phyloP scores from a whole-genome alignment of 2,797 vertebrate species.

The Malurus splendens region DNA sequence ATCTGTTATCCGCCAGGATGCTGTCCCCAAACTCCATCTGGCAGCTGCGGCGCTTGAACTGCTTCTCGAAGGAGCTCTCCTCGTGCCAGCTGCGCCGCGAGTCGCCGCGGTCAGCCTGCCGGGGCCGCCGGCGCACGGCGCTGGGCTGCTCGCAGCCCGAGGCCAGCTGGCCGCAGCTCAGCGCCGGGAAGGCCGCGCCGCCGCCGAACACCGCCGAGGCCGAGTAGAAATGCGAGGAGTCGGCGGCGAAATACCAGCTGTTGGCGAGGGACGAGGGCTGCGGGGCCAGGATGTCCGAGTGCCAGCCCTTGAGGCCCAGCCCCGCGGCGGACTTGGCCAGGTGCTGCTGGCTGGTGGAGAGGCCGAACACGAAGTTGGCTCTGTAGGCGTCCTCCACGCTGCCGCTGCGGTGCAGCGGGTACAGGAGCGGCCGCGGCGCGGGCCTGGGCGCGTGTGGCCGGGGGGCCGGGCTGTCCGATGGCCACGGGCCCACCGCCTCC shows the following conservation, averaged over 20 bases:
- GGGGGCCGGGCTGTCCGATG: slow-evolving; percentile 56
- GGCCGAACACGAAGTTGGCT: slow-evolving; percentile 80
- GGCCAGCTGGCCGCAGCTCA: slow-evolving; percentile 82
- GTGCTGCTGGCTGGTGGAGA: slow-evolving; percentile 88
- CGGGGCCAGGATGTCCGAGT: slow-evolving; percentile 88
- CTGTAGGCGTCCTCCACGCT: slow-evolving; percentile 82
- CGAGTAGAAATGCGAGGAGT: slow-evolving; percentile 84
- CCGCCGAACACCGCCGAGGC: slow-evolving; percentile 78
- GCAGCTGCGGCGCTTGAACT: slow-evolving; percentile 92
- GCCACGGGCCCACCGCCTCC: slow-evolving; percentile 36
- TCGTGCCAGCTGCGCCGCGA: slow-evolving; percentile 94
- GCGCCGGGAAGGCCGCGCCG: slow-evolving; percentile 49
- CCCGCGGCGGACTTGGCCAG: slow-evolving; percentile 70
- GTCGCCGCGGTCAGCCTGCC: slow-evolving; percentile 78
- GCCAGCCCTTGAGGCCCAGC: slow-evolving; percentile 88
- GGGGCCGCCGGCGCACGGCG: slow-evolving; percentile 80
- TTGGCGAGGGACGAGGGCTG: slow-evolving; percentile 74
- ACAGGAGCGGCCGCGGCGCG: slow-evolving; percentile 31
- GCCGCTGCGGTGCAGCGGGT: slow-evolving; percentile 80
- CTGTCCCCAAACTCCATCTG: slow-evolving; percentile 95
- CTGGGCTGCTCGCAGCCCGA: slow-evolving; percentile 66
- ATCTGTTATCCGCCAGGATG: slow-evolving; percentile 75
- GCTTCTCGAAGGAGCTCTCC: slow-evolving; percentile 95
- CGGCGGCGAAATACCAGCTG: slow-evolving; percentile 87
- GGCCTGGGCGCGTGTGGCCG: slow-evolving; percentile 38